Evolutionary conservation across 2,888 invertebrate species (phyloP).

Genomic region (Cosmia trapezina): DNA sequence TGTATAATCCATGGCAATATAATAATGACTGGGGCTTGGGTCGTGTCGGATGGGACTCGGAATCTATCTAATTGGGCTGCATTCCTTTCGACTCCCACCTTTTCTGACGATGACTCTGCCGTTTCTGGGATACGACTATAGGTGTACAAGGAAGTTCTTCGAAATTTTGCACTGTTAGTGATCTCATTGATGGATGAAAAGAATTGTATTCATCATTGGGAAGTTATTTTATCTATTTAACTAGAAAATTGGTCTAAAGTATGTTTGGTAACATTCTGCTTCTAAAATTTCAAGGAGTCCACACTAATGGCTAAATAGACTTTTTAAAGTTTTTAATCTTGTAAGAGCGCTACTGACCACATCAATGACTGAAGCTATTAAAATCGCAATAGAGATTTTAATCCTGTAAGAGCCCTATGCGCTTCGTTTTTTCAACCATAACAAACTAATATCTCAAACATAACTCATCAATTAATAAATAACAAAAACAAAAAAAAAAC

Average conservation of each 20-base stretch:
- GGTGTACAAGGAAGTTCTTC: conserved; percentile 25
- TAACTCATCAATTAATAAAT: conserved; percentile 40
- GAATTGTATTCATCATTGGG: neutral
- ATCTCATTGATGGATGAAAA: conserved; percentile 8
- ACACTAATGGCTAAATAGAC: neutral
- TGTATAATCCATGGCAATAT: conserved; percentile 57
- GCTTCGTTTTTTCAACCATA: neutral
- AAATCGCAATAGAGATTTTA: neutral
- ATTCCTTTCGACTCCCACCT: conserved; percentile 75
- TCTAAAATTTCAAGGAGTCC: neutral
- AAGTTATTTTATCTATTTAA: conserved; percentile 21
- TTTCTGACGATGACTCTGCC: conserved; percentile 63
- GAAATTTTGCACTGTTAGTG: conserved; percentile 36
- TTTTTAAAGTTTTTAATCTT: conserved; percentile 6
- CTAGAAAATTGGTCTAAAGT: neutral
- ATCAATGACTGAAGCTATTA: too few species aligned
- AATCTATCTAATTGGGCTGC: conserved; percentile 82
- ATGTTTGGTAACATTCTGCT: neutral
- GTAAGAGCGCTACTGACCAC: neutral
- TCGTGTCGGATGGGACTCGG: conserved; percentile 68
- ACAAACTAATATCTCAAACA: conserved; percentile 14
- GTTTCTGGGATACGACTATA: conserved; percentile 53
- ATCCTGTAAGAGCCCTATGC: neutral
- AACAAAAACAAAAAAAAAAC: conserved; percentile 44
- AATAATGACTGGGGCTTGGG: conserved; percentile 61